Evolutionary conservation across 2,888 invertebrate species (phyloP).

Genomic region (Sinotaia quadrata): DNA sequence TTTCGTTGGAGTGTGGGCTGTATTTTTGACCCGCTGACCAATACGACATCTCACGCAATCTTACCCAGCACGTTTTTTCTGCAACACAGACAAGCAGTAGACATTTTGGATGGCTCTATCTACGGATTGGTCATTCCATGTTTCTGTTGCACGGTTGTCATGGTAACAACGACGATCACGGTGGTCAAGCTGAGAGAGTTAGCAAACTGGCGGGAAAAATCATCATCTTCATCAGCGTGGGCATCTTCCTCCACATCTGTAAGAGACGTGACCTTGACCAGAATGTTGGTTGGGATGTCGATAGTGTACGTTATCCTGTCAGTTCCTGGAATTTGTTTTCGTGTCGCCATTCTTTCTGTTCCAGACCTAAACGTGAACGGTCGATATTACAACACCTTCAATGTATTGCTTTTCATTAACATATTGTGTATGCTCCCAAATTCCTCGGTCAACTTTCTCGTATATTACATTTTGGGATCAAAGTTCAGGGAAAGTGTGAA

Average conservation of each 20-base stretch:
- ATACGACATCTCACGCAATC: not conserved
- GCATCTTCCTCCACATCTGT: not conserved
- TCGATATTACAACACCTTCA: not conserved
- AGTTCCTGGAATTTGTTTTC: not conserved
- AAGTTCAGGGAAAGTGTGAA: not conserved
- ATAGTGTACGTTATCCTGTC: not conserved
- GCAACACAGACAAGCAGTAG: not conserved
- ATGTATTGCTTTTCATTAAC: not conserved
- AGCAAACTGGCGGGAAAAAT: not conserved
- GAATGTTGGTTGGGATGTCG: constrained; percentile 15
- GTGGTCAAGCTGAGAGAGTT: not conserved
- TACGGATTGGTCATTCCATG: not conserved
- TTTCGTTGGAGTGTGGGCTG: not conserved
- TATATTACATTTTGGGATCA: not conserved
- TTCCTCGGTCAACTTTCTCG: constrained; percentile 1
- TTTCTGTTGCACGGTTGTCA: not conserved
- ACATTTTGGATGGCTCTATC: not conserved
- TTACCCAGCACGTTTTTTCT: not conserved
- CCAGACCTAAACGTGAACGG: not conserved
- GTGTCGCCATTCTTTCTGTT: not conserved
- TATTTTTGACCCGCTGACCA: not conserved
- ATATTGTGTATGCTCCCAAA: not conserved
- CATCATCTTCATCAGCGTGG: no score
- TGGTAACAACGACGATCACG: not conserved
- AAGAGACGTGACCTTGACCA: constrained; percentile 15